phyloP scores from a whole-genome alignment of 2,888 invertebrate species.

The Hipparchia sbordonii region DNA sequence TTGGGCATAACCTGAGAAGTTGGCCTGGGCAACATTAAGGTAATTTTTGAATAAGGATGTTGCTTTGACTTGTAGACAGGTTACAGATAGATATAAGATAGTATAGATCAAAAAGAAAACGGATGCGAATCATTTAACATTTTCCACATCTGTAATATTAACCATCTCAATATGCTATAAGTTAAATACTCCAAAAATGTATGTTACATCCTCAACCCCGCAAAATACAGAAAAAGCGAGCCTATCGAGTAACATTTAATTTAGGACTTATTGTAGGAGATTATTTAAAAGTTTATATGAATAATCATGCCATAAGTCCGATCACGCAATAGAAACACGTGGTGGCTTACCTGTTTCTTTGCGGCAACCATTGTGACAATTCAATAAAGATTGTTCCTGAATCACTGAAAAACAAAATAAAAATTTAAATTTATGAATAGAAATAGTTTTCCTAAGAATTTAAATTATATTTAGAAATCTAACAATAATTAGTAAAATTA shows the following conservation, averaged over 20 bases:
- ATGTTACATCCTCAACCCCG: conserved; percentile 72
- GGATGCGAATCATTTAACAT: too few species aligned
- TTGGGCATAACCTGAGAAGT: too few species aligned
- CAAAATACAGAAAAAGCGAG: conserved; percentile 65
- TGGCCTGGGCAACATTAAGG: too few species aligned
- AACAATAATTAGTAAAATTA: too few species aligned
- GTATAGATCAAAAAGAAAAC: too few species aligned
- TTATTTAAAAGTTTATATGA: conserved; percentile 48
- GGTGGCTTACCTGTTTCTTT: conserved; percentile 89
- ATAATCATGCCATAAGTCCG: conserved; percentile 62
- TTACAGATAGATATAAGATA: too few species aligned
- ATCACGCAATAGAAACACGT: conserved; percentile 46
- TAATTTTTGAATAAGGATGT: too few species aligned
- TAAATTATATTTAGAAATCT: neutral
- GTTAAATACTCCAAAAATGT: conserved; percentile 48
- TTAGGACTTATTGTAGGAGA: conserved; percentile 57
- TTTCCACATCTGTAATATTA: too few species aligned
- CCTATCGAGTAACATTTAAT: conserved; percentile 71
- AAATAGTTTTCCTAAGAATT: neutral
- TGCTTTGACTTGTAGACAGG: too few species aligned
- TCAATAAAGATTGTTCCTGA: conserved; percentile 39
- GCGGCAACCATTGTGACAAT: conserved; percentile 88
- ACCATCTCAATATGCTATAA: too few species aligned
- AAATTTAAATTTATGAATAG: neutral
- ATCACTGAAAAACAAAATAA: conserved; percentile 45